Conservation (phyloP, 2,797 vertebrate species). For the Tokudaia muenninki region DNA sequence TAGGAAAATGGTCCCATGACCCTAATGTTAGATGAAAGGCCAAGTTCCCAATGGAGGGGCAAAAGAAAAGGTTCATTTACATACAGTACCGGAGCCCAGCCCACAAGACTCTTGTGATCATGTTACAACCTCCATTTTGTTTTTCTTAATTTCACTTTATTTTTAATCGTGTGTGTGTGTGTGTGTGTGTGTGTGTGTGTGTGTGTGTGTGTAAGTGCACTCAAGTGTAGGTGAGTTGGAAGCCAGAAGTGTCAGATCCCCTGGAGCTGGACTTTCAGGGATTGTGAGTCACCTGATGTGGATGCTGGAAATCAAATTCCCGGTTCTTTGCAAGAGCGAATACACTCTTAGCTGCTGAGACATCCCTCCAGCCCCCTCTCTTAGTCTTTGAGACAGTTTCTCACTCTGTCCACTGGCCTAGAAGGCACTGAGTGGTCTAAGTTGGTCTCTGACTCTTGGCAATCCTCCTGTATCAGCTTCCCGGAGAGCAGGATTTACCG, state of each 20-base stretch:
- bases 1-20: not conserved
- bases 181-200: not conserved
- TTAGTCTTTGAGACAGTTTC: not conserved
- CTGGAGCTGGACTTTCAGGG: not conserved
- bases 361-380: not conserved
- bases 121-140: not conserved
- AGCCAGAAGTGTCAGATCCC: not conserved
- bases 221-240: not conserved
- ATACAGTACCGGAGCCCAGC: not conserved
- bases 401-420: not conserved
- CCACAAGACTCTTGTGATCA: not conserved
- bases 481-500: not conserved
- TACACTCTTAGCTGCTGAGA: not conserved
- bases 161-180: not conserved
- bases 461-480: not conserved
- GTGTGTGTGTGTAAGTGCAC: not conserved
- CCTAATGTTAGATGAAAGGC: not conserved
- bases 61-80: not conserved
- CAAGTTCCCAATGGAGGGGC: rapidly evolving
- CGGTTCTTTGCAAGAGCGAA: not conserved
- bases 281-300: not conserved
- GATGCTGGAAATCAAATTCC: not conserved
- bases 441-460: not conserved
- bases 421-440: not conserved
- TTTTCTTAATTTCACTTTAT: not conserved